These are phyloP conservation scores for Pterois miles DNA, from an alignment of 2,797 vertebrate species.

Conservation along the genomic window DNA sequence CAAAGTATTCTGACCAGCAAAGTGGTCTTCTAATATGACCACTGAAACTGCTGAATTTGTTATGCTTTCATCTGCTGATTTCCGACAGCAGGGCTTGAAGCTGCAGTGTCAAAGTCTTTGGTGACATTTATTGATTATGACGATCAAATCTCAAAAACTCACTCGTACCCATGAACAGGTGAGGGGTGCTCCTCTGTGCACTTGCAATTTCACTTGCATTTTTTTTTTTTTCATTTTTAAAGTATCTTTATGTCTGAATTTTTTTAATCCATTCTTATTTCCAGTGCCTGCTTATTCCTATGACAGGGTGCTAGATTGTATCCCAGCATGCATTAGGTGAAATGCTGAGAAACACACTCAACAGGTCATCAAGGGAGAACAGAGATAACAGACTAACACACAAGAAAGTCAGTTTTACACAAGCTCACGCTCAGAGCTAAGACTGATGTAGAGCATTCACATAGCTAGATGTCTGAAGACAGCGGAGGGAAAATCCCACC, in stretches of 20 bases:
- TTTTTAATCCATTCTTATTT: neutral
- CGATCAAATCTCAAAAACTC: neutral
- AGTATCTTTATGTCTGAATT: neutral
- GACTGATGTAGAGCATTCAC: neutral
- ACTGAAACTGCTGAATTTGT: neutral
- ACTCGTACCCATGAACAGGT: neutral
- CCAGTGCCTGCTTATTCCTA: neutral
- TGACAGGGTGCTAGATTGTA: constrained; percentile 1
- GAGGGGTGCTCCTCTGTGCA: neutral
- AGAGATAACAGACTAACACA: constrained; percentile 17
- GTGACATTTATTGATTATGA: neutral
- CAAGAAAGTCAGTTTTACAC: constrained; percentile 14
- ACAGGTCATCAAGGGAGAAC: constrained; percentile 12
- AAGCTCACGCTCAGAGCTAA: neutral
- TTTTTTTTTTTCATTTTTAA: neutral
- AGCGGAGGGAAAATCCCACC: neutral
- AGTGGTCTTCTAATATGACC: neutral
- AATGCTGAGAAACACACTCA: constrained; percentile 6
- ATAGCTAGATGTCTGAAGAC: neutral
- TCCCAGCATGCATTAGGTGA: constrained; percentile 25
- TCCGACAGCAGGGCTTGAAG: neutral
- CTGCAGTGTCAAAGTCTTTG: neutral
- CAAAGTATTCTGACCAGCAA: neutral
- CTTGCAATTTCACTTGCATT: neutral
- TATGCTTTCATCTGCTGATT: neutral